These are phyloP conservation scores for Lamprotornis superbus DNA, from an alignment of 2,113 vertebrate genomes.

Conservation along the genomic window DNA sequence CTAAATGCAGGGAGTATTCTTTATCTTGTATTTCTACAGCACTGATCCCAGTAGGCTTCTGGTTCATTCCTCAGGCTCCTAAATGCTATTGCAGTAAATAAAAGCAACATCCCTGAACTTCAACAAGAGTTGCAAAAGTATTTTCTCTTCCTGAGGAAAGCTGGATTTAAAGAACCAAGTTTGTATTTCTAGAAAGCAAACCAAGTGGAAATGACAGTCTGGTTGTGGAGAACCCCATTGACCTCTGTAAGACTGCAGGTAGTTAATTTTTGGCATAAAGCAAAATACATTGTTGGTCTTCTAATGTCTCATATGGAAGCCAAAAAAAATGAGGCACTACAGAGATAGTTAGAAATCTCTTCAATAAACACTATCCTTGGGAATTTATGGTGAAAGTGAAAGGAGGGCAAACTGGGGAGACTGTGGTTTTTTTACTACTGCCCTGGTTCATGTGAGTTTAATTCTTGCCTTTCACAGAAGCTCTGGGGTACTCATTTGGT, in stretches of 20 bases:
- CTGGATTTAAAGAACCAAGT: neutral
- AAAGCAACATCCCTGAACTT: neutral
- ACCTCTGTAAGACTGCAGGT: neutral
- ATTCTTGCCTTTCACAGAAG: neutral
- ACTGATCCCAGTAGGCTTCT: neutral
- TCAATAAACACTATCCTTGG: neutral
- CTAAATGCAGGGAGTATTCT: neutral
- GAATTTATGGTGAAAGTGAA: neutral
- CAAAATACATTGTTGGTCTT: neutral
- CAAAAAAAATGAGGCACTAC: neutral
- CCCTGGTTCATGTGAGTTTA: neutral
- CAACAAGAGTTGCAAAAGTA: neutral
- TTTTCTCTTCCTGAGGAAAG: neutral
- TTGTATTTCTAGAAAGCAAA: neutral
- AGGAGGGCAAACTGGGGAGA: neutral
- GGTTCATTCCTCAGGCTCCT: neutral
- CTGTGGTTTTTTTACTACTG: neutral
- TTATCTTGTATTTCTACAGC: neutral
- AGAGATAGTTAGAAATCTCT: neutral
- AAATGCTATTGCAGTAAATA: neutral
- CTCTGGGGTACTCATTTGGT: neutral
- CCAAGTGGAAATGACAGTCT: neutral
- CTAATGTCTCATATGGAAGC: neutral
- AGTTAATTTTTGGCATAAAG: neutral
- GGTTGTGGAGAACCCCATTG: neutral